Base-by-base conservation (phyloP, 1,140 invertebrate genomes). In the Chymomyza costata region DNA sequence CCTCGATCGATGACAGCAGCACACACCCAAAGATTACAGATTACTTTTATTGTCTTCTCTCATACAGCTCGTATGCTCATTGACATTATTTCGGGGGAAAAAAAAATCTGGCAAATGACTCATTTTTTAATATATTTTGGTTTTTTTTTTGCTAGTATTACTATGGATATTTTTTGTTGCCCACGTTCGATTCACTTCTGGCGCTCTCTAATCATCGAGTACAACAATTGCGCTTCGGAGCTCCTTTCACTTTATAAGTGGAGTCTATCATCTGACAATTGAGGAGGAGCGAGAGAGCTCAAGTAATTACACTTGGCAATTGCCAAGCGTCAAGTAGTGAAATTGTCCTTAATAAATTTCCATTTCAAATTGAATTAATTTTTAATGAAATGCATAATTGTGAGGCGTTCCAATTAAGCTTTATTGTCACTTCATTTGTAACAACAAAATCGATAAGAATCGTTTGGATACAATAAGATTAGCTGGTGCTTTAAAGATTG, bases 191-290 rank as follows among this genome's bases (percentile, higher is more conserved):
- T 51, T 69, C 54, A 28, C 28, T 48, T 46, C 21, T 21, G 11
- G 45, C 47, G 25, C 52, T 56, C n/a, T 71, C 38, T 31, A 49
- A 68, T 57, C 57, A 62, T 62, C 50, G 49, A 47, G 45, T 45
- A 21, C 46, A 40, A 35, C 17, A 41, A 34, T 28, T 10, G 18
- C 16, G 25, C 61, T 31, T 17, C 18, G 65, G 13, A 41, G 44
- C 68, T 78, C 73, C 73, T 78, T 78, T 78, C 73, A 78, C 73
- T 78, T 78, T 78, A 68, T 57, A 65, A 58, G 54, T 65, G 21
- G 31, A 51, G 69, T 76, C 62, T 58, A 70, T 78, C 66, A 70
- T 71, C 55, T 63, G 71, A 59, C 73, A 78, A 78, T 71, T 76
- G 69, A 65, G 70, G 55, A 74, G 76, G 69, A 76, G 69, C 65